phyloP scores from a whole-genome alignment of 2,888 invertebrate genomes.

The Leptopilina drosophilae region DNA sequence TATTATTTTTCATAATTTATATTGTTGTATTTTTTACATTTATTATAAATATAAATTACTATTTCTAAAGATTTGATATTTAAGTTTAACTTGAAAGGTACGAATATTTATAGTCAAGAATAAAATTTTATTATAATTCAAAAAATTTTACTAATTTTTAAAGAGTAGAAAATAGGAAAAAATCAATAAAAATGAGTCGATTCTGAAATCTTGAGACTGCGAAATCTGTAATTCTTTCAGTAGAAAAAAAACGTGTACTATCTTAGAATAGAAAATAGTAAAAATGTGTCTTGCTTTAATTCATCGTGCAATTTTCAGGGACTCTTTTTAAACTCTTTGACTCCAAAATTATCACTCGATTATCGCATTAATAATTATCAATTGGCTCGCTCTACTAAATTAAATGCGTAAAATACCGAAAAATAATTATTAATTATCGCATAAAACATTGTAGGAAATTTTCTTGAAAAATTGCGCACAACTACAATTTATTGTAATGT shows the following conservation, averaged over 20 bases:
- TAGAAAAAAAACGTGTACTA: neutral
- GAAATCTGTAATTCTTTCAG: slow-evolving; percentile 8
- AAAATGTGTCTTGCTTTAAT: slow-evolving; percentile 26
- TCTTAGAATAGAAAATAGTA: neutral
- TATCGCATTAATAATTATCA: neutral
- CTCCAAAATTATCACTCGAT: neutral
- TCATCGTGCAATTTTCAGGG: slow-evolving; percentile 18
- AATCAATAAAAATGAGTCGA: neutral
- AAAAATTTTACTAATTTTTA: no score
- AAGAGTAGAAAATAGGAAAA: neutral
- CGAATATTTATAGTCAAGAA: no score
- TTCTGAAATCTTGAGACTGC: neutral
- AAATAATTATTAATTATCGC: neutral
- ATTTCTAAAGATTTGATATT: no score
- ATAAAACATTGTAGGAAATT: no score
- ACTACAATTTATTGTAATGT: no score
- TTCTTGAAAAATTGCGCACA: no score
- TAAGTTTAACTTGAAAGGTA: no score
- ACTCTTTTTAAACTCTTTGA: slow-evolving; percentile 7
- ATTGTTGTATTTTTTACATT: no score
- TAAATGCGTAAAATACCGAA: neutral
- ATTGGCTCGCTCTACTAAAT: slow-evolving; percentile 5
- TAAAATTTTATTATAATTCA: no score
- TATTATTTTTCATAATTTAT: no score
- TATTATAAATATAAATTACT: no score